Base-by-base conservation (phyloP, 2,888 invertebrate species). In the Alentia gelatinosa region DNA sequence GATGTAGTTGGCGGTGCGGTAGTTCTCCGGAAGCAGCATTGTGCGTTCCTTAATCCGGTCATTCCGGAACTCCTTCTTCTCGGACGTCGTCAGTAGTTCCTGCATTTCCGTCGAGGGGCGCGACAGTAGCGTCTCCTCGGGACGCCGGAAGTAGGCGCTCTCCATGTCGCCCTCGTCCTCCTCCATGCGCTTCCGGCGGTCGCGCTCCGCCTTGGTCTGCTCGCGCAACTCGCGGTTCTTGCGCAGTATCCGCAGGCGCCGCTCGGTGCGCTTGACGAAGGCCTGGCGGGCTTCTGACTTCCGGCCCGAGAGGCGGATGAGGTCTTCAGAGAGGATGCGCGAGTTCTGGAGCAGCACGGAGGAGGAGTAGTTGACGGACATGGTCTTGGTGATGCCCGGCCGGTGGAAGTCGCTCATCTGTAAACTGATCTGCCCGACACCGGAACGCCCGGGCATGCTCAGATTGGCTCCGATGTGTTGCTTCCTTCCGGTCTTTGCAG, bases 11-110 rank as follows among this genome's bases (percentile, higher is more conserved):
- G 89, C 89, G 1, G 89, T 89, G 3, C 63, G 42, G 89, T 30
- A 89, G 63, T 89, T 89, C 89, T 89, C 89, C 37, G 89, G 89
- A 33, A 89, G 63, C 5, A 89, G 89, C 89, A 89, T 56, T 1
- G 89, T 89, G 1, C 89, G 42, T 37, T 63, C 63, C 63, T 89
- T 89, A 9, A 89, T 89, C 30, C 89, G 42, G 7, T 89, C 89
- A 5, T 50, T 35, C 63, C 89, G 56, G 89, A 63, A 33, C 35
- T 35, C 56, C 39, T 89, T 89, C 56, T 63, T 63, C 37, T 89
- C 89, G n/a, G 56, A 33, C 35, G 9, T 9, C 1, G 89, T 89
- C 56, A 89, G 39, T 3, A 47, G 86, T 30, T 42, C 42, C 42
- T 42, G 19, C 86, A 86, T 86, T 1, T 42, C 50, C 3, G 47